phyloP scores from a whole-genome alignment of 2,888 invertebrate genomes.

The Leptothorax acervorum region DNA sequence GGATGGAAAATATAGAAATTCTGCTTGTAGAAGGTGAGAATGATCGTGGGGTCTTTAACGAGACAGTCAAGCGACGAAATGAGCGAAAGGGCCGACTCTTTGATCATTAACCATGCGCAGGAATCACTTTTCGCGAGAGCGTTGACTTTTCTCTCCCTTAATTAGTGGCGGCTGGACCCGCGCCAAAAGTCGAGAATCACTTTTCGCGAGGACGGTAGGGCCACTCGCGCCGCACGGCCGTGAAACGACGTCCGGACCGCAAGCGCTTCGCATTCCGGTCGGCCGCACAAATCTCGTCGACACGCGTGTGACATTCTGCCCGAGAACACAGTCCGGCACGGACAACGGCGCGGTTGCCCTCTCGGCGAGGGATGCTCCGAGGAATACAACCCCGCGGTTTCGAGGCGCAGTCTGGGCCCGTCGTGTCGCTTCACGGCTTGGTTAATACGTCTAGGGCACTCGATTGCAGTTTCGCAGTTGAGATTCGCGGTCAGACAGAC shows the following conservation, averaged over 20 bases:
- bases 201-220: conserved; percentile 49
- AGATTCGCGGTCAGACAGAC: conserved; percentile 43
- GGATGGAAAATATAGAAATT: not conserved
- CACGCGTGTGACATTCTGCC: conserved; percentile 71
- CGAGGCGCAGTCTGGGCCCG: conserved; percentile 58
- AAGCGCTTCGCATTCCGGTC: conserved; percentile 79
- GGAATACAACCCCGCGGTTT: conserved; percentile 62
- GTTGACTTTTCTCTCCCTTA: conserved; percentile 61
- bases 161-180: conserved; percentile 69
- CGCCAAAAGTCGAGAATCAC: conserved; percentile 59
- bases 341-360: conserved; percentile 59
- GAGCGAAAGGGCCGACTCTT: conserved; percentile 21
- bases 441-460: conserved; percentile 68
- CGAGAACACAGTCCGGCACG: conserved; percentile 62
- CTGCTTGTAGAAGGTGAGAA: conserved; percentile 1
- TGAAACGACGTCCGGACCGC: conserved; percentile 72
- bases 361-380: conserved; percentile 63
- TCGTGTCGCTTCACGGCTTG: conserved; percentile 69
- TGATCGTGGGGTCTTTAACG: conserved; percentile 16
- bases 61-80: conserved; percentile 10
- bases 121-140: conserved; percentile 47
- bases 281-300: conserved; percentile 80
- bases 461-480: conserved; percentile 57
- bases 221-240: conserved; percentile 31
- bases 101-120: conserved; percentile 40